phyloP scores from a whole-genome alignment of 2,797 vertebrate genomes.

The Miichthys miiuy region DNA sequence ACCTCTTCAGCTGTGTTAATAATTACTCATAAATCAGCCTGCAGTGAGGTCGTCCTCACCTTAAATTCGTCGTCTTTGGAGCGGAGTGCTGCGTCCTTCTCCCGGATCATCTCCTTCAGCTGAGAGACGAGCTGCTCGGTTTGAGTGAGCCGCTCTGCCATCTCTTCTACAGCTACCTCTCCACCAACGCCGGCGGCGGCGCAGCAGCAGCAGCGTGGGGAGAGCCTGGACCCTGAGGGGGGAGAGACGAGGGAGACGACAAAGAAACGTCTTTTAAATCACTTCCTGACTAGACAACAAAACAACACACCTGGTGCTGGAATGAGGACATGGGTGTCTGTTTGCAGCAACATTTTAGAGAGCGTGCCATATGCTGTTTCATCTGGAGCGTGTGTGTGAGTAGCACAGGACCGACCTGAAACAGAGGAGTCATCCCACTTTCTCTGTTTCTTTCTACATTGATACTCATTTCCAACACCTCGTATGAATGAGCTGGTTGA shows the following conservation, averaged over 20 bases:
- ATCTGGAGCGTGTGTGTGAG: background rate
- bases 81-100: conserved; percentile 88
- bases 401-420: background rate
- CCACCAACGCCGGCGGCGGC: conserved; percentile 17
- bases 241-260: background rate
- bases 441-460: no score
- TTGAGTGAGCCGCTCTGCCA: conserved; percentile 86
- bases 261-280: no score
- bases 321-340: background rate
- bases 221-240: conserved; percentile 76
- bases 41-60: conserved; percentile 72
- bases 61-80: conserved; percentile 90
- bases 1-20: background rate
- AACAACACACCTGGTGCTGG: background rate
- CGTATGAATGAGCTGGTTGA: no score
- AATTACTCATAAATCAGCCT: background rate
- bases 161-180: conserved; percentile 78
- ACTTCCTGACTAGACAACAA: background rate
- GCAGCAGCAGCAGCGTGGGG: conserved; percentile 44
- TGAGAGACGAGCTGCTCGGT: conserved; percentile 90
- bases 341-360: background rate
- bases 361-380: background rate
- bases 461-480: no score
- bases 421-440: background rate
- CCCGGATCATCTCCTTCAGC: conserved; percentile 91